phyloP scores from a whole-genome alignment of 2,888 invertebrate genomes.

The Stenotaenia linearis region DNA sequence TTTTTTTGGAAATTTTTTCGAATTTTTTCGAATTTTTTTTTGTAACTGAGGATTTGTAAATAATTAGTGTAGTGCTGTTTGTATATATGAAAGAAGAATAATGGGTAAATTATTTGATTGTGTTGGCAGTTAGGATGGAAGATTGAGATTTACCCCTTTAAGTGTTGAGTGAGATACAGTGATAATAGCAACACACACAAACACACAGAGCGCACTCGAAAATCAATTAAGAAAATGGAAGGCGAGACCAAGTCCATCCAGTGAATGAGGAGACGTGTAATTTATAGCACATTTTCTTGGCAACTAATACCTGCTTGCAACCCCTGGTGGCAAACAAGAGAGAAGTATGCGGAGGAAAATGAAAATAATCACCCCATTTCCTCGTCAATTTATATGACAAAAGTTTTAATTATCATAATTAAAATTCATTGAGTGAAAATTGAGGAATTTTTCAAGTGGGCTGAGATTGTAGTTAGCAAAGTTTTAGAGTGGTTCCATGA shows the following conservation, averaged over 20 bases:
- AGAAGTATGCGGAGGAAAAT: slow-evolving; percentile 24
- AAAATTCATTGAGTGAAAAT: slow-evolving; percentile 26
- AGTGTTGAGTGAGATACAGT: slow-evolving; percentile 26
- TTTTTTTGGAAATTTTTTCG: background rate
- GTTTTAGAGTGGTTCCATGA: background rate
- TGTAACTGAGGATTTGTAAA: too few relatives aligned
- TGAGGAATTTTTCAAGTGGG: slow-evolving; percentile 18
- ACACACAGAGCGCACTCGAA: slow-evolving; percentile 24
- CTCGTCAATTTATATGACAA: slow-evolving; percentile 26
- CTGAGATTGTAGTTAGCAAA: background rate
- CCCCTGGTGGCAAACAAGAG: slow-evolving; percentile 21
- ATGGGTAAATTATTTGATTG: background rate
- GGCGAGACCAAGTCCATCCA: slow-evolving; percentile 26
- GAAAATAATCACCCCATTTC: slow-evolving; percentile 26
- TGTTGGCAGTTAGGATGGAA: background rate
- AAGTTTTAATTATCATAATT: slow-evolving; percentile 26
- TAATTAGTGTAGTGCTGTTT: too few relatives aligned
- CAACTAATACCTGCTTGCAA: slow-evolving; percentile 26
- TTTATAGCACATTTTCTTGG: slow-evolving; percentile 26
- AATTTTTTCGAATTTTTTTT: too few relatives aligned
- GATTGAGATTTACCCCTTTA: slow-evolving; percentile 24
- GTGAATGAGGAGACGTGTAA: slow-evolving; percentile 21
- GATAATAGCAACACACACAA: slow-evolving; percentile 24
- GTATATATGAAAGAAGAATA: background rate
- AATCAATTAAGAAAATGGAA: slow-evolving; percentile 26